Conservation (phyloP, 2,797 vertebrate genomes). For the Cygnus olor region DNA sequence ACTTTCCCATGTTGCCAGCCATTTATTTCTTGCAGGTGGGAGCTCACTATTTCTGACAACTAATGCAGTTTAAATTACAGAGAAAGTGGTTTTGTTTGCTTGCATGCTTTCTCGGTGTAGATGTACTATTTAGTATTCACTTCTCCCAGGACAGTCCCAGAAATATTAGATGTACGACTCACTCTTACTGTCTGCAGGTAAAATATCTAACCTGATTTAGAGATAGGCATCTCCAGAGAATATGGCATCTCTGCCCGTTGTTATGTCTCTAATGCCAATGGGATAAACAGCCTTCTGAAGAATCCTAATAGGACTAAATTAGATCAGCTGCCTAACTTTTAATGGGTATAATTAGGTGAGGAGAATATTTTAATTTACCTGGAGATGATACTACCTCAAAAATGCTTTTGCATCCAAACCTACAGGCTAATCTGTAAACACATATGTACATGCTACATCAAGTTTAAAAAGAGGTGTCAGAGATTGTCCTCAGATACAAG, state of each 20-base stretch:
- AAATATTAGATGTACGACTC: not conserved
- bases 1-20: not conserved
- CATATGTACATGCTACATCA: not conserved
- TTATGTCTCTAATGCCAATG: not conserved
- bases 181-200: not conserved
- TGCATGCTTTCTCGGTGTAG: not conserved
- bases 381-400: not conserved
- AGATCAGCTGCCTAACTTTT: not conserved
- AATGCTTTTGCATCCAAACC: not conserved
- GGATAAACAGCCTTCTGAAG: not conserved
- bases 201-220: not conserved
- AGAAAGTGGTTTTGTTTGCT: not conserved
- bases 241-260: not conserved
- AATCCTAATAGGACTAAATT: not conserved
- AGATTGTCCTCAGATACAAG: not conserved
- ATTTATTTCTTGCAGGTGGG: not conserved
- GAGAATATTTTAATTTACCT: not conserved
- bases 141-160: not conserved
- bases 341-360: not conserved
- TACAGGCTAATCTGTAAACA: not conserved
- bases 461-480: not conserved
- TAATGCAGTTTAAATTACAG: not conserved
- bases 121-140: not conserved
- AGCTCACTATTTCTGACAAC: not conserved
- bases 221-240: not conserved